phyloP scores from a whole-genome alignment of 1,140 invertebrate genomes.

The Delia radicum region DNA sequence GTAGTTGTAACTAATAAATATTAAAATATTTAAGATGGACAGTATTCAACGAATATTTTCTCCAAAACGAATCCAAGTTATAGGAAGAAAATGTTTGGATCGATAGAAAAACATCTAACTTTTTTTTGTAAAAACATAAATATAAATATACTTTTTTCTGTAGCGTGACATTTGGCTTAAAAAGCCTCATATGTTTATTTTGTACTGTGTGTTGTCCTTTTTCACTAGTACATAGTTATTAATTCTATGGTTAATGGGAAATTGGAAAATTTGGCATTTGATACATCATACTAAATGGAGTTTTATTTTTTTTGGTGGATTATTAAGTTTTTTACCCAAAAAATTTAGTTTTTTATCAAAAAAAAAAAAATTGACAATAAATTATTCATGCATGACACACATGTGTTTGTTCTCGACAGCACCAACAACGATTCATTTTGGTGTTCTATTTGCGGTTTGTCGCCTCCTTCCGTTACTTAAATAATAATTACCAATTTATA shows the following conservation, averaged over 20 bases:
- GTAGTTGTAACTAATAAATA: too few species aligned
- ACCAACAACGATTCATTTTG: background rate
- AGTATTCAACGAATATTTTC: too few species aligned
- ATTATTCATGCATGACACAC: slow-evolving; percentile 30
- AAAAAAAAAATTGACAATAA: slow-evolving; percentile 20
- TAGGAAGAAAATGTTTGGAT: too few species aligned
- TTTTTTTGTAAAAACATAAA: too few species aligned
- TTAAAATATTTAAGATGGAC: too few species aligned
- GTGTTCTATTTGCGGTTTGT: slow-evolving; percentile 21
- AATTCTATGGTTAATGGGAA: slow-evolving; percentile 6
- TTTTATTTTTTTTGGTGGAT: slow-evolving; percentile 4
- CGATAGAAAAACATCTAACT: too few species aligned
- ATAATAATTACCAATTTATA: slow-evolving; percentile 15
- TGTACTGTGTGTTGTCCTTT: too few species aligned
- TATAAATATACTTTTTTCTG: too few species aligned
- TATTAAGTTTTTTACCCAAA: background rate
- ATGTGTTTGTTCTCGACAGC: slow-evolving; percentile 21
- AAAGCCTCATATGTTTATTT: too few species aligned
- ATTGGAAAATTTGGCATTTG: slow-evolving; percentile 18
- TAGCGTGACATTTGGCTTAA: too few species aligned
- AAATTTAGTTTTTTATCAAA: background rate
- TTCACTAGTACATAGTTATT: background rate
- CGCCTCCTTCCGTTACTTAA: background rate
- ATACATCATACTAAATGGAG: slow-evolving; percentile 8
- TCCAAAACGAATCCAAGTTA: too few species aligned